Evolutionary conservation across 2,797 vertebrate species (phyloP), one percentile per base, ranked within the genome.

Genomic region (Ataeniobius toweri): DNA sequence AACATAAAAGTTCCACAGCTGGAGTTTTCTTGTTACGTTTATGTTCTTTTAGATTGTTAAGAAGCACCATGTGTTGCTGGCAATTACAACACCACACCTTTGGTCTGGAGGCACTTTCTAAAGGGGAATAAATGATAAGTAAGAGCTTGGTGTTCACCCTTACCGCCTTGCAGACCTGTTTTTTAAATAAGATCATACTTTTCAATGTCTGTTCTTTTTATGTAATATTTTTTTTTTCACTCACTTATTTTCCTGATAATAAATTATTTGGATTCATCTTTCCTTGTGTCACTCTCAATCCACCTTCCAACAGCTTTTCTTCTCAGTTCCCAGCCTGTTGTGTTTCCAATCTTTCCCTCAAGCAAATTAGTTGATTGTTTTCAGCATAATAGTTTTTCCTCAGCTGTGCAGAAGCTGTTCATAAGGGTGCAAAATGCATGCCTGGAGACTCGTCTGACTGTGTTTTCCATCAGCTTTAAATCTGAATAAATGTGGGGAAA

Each of bases 1-100:
- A 88, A 80, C 71, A 84, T 77, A 44, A 74, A 80, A 80, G 73
- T 46, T 68, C 1, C 82, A 78, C 74, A 69, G 87, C 63, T 84
- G 78, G 86, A 85, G 78, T 84, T 78, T 58, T 68, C 75, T 84
- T 80, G 44, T 87, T 80, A 22, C 44, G 48, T 86, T 87, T 65
- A 46, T 85, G 79, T 77, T 74, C 80, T 76, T 88, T 89, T 69
- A 39, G 59, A 46, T 67, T 73, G 80, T 86, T 73, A 82, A 77
- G 70, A 53, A 20, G 1, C 0, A 0, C 65, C 51, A 80, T 76
- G 75, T 77, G 79, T 39, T 36, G 79, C 76, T 76, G 86, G 68
- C 70, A 63, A 41, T 80, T 56, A 5, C 78, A 71, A 79, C 53
- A n/a, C 46, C 26, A 36, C 69, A 79, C 48, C 77, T 80, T 78